Evolutionary conservation across 2,113 vertebrate species (phyloP).

Genomic region (Seriola rivoliana): DNA sequence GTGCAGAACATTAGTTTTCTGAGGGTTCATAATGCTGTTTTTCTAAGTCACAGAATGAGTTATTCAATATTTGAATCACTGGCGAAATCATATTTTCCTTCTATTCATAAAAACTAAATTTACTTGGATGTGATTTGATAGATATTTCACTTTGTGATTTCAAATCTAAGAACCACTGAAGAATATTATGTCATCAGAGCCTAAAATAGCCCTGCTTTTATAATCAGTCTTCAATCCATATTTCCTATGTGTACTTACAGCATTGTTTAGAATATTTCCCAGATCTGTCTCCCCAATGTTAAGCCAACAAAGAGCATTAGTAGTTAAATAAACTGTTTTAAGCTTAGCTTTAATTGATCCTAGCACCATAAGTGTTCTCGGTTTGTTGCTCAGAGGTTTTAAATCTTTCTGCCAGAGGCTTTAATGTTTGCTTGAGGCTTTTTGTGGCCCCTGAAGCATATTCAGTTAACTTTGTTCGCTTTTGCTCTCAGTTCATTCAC

Average conservation of each 20-base stretch:
- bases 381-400: constrained; percentile 60
- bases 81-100: neutral
- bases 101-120: neutral
- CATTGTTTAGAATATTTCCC: constrained; percentile 20
- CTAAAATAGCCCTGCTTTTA: neutral
- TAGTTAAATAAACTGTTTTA: constrained; percentile 44
- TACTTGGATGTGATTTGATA: constrained; percentile 5
- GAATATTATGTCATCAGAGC: neutral
- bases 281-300: constrained; percentile 18
- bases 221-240: neutral
- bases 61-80: constrained; percentile 20
- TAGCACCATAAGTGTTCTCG: constrained; percentile 44
- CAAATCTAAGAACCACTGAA: neutral
- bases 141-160: constrained; percentile 4
- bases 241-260: neutral
- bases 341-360: constrained; percentile 61
- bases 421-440: constrained; percentile 66
- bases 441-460: constrained; percentile 60
- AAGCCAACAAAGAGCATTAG: constrained; percentile 43
- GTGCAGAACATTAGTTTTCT: constrained; percentile 18
- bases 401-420: constrained; percentile 63
- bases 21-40: constrained; percentile 12
- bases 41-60: constrained; percentile 17
- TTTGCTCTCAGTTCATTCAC: constrained; percentile 33
- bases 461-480: constrained; percentile 46